Evolutionary conservation across 2,797 vertebrate species (phyloP).

Genomic region (Menidia menidia): DNA sequence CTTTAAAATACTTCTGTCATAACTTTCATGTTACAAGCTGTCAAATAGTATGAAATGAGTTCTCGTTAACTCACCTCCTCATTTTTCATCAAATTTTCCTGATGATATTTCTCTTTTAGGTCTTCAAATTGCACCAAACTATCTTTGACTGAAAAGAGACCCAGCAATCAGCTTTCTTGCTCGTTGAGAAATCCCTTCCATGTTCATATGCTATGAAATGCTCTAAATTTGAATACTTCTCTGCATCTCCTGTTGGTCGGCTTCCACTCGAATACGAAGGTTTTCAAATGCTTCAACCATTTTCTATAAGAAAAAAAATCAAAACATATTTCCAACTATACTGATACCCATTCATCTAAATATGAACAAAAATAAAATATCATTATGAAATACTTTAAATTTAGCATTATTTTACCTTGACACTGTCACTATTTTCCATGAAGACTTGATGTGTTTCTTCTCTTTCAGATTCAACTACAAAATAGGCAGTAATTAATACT

Average conservation of each 20-base stretch:
- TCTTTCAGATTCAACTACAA: conserved; percentile 91
- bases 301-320: conserved; percentile 78
- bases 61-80: conserved; percentile 83
- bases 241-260: conserved; percentile 86
- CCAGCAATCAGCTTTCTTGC: not conserved
- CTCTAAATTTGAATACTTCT: conserved; percentile 78
- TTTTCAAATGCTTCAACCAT: conserved; percentile 88
- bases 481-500: not conserved
- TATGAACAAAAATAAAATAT: not conserved
- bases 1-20: conserved; percentile 25
- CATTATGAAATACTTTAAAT: not conserved
- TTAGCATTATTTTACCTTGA: conserved; percentile 81
- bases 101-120: conserved; percentile 82
- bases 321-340: not conserved
- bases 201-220: not conserved
- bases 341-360: not conserved
- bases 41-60: not conserved
- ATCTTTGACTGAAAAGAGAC: conserved; percentile 85
- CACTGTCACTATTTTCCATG: conserved; percentile 82
- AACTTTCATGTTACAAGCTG: not conserved
- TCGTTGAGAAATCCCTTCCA: not conserved
- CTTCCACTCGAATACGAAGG: conserved; percentile 87
- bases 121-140: conserved; percentile 83
- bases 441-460: conserved; percentile 90
- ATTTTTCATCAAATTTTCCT: conserved; percentile 84